These are phyloP conservation scores for Pseudobourletiella spinata DNA, from an alignment of 1,140 invertebrate genomes.

Conservation along the genomic window DNA sequence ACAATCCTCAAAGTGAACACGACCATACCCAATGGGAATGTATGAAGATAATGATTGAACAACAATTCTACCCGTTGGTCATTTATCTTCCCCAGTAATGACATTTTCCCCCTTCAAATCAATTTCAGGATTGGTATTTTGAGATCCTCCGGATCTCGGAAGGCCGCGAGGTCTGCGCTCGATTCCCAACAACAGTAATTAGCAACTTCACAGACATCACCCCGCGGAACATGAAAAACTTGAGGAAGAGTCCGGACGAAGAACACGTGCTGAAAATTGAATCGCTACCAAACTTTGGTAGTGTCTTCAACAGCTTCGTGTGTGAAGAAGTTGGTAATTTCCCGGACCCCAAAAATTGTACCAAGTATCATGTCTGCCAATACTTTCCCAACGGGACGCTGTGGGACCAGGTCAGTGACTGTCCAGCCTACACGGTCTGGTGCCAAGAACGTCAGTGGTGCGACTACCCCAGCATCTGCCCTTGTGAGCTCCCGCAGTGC, in stretches of 20 bases:
- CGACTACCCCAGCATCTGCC: no score
- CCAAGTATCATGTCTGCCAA: background rate
- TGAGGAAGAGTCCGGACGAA: background rate
- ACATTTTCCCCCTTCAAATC: background rate
- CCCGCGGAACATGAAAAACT: background rate
- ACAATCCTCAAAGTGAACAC: background rate
- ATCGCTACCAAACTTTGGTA: background rate
- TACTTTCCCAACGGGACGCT: background rate
- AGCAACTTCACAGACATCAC: no score
- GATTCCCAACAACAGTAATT: no score
- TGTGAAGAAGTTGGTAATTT: background rate
- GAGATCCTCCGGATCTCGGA: background rate
- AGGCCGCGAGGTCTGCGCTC: no score
- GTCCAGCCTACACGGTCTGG: background rate
- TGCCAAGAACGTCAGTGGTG: background rate
- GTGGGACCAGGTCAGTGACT: background rate
- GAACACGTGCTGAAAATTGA: background rate
- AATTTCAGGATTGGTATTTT: no score
- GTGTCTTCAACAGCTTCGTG: background rate
- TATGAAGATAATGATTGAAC: background rate
- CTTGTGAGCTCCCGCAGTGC: no score
- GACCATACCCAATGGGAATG: background rate
- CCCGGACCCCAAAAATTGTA: background rate
- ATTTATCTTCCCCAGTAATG: background rate
- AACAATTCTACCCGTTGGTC: background rate